A percentile compares a stretch with the other conserved stretches of the same genome.
Evolutionary conservation across 2,113 vertebrate genomes (phyloP).

Genomic region (Steatornis caripensis): DNA sequence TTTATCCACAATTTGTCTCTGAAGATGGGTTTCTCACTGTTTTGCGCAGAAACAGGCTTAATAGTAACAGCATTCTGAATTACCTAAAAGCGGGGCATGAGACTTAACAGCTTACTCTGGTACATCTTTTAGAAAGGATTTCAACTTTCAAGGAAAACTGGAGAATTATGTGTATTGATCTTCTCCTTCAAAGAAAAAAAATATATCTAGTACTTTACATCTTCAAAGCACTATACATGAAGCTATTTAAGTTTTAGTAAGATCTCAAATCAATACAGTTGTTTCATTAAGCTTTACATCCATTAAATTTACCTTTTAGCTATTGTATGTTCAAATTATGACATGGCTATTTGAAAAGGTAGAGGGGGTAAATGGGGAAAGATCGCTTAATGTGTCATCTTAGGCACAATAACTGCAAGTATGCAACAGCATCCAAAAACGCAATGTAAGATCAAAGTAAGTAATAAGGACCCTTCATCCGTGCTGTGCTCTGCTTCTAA

Average conservation of each 20-base stretch:
- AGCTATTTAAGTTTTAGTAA: neutral
- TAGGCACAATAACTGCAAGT: neutral
- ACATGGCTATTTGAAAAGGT: neutral
- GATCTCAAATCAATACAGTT: neutral
- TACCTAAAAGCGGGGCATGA: neutral
- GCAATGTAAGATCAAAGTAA: neutral
- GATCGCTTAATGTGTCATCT: neutral
- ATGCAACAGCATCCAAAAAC: neutral
- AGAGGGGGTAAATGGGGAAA: neutral
- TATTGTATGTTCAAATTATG: neutral
- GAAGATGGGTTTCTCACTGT: neutral
- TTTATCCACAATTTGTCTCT: neutral
- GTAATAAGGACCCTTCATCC: neutral
- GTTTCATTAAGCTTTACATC: neutral
- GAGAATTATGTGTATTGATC: neutral
- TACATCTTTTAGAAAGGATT: neutral
- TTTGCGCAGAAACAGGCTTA: neutral
- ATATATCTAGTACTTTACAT: neutral
- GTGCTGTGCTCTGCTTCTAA: neutral
- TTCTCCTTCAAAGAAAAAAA: neutral
- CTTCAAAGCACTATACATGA: neutral
- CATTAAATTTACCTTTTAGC: neutral
- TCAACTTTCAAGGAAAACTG: neutral
- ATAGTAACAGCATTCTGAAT: neutral
- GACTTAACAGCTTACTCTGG: neutral